Evolutionary conservation across 2,888 invertebrate genomes (phyloP), one percentile per base, ranked within the genome.

Genomic region (Caenorhabditis angaria): DNA sequence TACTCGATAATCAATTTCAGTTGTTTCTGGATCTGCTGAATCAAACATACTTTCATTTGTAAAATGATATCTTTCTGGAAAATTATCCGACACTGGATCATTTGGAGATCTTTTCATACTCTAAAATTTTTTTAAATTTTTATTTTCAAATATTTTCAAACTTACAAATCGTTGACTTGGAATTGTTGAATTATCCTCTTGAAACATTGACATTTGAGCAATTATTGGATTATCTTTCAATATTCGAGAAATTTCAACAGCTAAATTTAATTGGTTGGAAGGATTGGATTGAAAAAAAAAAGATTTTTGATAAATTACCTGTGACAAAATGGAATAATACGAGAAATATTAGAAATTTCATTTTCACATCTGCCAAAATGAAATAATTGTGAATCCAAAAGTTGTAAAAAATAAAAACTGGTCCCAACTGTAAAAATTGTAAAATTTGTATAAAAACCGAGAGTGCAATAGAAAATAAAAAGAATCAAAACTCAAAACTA

Each of bases 161-260:
- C 27, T 32, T 20, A 50, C 50, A 50, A 41, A 41, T 27, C 22
- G 2, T 14, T 14, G 1, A 24, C 8, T 25, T 48, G 35, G 14
- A 8, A 3, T 24, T 18, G 48, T 48, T 18, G 48, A 48, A 48
- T 48, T 18, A 10, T 10, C 25, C 14, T 54, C 4, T 50, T 55
- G 59, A 35, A 70, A 70, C 70, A 70, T 70, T 28, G 70, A 59
- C 65, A 70, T 65, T 35, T 60, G 54, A 0, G 70, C 70, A 0
- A 70, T 28, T 2, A 70, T 56, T 0, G 70, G 70, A 32, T 70
- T 70, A 8, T 59, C 48, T 4, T 64, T 56, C 25, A 70, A 35
- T 50, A 70, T 70, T 27, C 24, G 54, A 10, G 25, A 3, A 2
- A 54, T 54, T 50, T 50, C 24, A 22, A 50, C 24, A 50, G 10